These are phyloP conservation scores for Trinectes maculatus DNA, from an alignment of 2,113 vertebrate genomes.

Conservation along the genomic window DNA sequence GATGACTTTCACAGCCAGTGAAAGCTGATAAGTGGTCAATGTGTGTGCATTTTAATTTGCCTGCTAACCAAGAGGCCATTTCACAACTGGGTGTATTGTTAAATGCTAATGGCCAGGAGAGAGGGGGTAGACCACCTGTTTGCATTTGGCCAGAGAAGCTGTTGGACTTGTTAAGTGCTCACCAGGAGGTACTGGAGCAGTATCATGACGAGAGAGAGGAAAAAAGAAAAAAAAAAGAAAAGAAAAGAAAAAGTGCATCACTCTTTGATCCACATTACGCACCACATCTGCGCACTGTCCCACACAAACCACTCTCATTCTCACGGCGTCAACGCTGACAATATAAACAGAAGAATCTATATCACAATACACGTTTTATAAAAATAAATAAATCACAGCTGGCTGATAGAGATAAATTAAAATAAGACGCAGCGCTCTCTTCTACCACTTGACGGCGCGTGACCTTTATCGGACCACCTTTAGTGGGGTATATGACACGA, in stretches of 20 bases:
- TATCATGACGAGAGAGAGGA: slow-evolving; percentile 6
- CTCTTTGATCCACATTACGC: background rate
- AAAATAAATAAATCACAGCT: background rate
- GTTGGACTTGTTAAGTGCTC: slow-evolving; percentile 88
- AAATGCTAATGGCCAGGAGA: slow-evolving; percentile 72
- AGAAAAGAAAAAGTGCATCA: slow-evolving; percentile 16
- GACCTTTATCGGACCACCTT: slow-evolving; percentile 52
- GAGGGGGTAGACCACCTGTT: slow-evolving; percentile 74
- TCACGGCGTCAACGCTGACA: background rate
- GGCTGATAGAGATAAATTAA: background rate
- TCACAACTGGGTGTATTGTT: slow-evolving; percentile 74
- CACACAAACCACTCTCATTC: background rate
- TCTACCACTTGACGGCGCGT: slow-evolving; percentile 70
- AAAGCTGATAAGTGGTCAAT: slow-evolving; percentile 39
- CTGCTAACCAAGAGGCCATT: slow-evolving; percentile 59
- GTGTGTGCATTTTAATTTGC: slow-evolving; percentile 65
- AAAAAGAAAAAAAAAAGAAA: background rate
- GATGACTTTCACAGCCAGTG: slow-evolving; percentile 32
- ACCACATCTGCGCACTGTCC: background rate
- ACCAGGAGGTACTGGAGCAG: slow-evolving; percentile 70
- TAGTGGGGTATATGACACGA: slow-evolving; percentile 51
- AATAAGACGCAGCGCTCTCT: background rate
- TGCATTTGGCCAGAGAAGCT: slow-evolving; percentile 76
- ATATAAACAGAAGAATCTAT: background rate
- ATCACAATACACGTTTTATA: background rate